These are phyloP conservation scores for Sebastiscus tertius DNA, from an alignment of 2,797 vertebrate genomes.

Conservation along the genomic window DNA sequence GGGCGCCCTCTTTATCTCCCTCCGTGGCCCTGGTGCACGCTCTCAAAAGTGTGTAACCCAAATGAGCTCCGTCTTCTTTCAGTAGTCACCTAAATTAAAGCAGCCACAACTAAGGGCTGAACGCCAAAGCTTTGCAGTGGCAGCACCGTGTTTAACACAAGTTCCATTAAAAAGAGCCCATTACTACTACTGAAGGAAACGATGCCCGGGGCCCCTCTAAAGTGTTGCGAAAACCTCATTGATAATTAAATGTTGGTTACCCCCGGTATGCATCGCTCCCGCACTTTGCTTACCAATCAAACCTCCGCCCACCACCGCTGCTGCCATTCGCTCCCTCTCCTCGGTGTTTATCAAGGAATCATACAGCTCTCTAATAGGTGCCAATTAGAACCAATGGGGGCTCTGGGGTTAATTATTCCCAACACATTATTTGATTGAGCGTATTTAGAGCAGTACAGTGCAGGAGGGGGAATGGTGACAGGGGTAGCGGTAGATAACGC, in stretches of 20 bases:
- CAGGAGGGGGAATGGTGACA: slow-evolving; percentile 62
- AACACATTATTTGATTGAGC: slow-evolving; percentile 86
- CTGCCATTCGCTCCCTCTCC: slow-evolving; percentile 69
- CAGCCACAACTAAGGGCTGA: slow-evolving; percentile 81
- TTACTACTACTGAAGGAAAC: slow-evolving; percentile 85
- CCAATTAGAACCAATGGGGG: slow-evolving; percentile 86
- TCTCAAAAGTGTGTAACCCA: slow-evolving; percentile 50
- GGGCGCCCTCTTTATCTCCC: slow-evolving; percentile 55
- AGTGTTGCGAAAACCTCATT: slow-evolving; percentile 87
- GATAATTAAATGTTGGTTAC: slow-evolving; percentile 90
- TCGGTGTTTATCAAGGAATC: slow-evolving; percentile 84
- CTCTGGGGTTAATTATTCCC: slow-evolving; percentile 86
- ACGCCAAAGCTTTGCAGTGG: slow-evolving; percentile 79
- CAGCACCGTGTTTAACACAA: slow-evolving; percentile 86
- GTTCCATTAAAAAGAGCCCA: slow-evolving; percentile 88
- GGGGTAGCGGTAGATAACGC: slow-evolving; percentile 68
- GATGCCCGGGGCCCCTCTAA: slow-evolving; percentile 82
- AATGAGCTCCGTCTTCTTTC: slow-evolving; percentile 71
- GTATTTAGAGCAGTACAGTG: slow-evolving; percentile 79
- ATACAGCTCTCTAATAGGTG: slow-evolving; percentile 84
- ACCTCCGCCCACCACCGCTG: slow-evolving; percentile 76
- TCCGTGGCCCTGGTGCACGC: slow-evolving; percentile 26
- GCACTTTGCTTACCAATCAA: slow-evolving; percentile 87
- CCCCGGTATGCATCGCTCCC: slow-evolving; percentile 84
- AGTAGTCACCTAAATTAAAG: slow-evolving; percentile 82